phyloP scores from a whole-genome alignment of 2,113 vertebrate species.

The Colaptes auratus region DNA sequence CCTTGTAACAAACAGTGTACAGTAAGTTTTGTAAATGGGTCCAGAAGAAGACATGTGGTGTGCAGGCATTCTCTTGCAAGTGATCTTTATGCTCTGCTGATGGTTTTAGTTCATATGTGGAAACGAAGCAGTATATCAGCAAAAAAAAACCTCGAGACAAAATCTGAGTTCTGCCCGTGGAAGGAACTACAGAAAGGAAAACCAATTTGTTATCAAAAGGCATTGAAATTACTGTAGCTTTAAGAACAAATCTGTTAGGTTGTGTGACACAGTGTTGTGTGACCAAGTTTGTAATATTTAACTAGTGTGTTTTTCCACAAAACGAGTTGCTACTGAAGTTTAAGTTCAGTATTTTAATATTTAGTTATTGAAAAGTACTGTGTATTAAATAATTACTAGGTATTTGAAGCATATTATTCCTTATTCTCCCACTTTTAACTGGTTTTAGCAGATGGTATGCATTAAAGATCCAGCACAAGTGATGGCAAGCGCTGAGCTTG shows the following conservation, averaged over 20 bases:
- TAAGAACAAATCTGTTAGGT: not conserved
- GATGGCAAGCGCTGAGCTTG: constrained; percentile 33
- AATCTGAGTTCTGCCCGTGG: not conserved
- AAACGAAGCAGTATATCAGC: not conserved
- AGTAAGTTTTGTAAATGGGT: not conserved
- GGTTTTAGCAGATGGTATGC: not conserved
- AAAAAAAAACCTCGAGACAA: not conserved
- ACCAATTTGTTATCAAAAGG: not conserved
- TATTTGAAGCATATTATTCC: not conserved
- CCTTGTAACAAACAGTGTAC: not conserved
- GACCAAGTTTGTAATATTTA: too few relatives aligned
- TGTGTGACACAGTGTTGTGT: not conserved
- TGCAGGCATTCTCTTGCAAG: not conserved
- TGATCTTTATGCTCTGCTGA: not conserved
- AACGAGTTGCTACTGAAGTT: not conserved
- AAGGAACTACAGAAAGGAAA: not conserved
- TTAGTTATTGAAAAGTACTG: not conserved
- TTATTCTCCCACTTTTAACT: not conserved
- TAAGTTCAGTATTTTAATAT: not conserved
- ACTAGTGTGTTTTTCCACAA: not conserved
- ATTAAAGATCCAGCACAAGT: not conserved
- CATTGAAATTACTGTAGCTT: not conserved
- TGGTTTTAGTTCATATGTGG: not conserved
- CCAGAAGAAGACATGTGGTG: not conserved
- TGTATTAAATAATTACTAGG: not conserved